A percentile compares a stretch with the other conserved stretches of the same genome.
Evolutionary conservation across 2,113 vertebrate genomes (phyloP).

Genomic region (Papio anubis): DNA sequence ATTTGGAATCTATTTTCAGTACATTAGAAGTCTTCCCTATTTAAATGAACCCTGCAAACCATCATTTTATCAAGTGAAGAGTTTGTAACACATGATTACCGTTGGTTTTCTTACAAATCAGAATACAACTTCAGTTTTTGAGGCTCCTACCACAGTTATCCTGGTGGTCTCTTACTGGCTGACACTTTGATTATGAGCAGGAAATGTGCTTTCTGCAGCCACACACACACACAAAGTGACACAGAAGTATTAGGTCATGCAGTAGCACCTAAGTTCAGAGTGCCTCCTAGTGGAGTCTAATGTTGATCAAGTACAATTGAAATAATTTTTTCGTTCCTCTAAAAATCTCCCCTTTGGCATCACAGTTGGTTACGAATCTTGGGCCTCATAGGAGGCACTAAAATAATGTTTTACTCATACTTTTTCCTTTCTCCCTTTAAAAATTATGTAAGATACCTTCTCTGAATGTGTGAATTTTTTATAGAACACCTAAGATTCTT

Average conservation of each 20-base stretch:
- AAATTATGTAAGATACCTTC: background rate
- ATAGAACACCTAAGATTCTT: background rate
- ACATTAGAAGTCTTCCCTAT: background rate
- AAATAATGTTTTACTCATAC: background rate
- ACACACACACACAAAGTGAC: background rate
- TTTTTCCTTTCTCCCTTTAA: background rate
- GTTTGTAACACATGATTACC: background rate
- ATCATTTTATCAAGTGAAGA: conserved; percentile 25
- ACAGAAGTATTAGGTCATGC: background rate
- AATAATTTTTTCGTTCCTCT: background rate
- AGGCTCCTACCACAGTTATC: background rate
- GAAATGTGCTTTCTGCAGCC: background rate
- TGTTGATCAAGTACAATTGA: background rate
- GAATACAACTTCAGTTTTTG: background rate
- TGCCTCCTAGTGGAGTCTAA: background rate
- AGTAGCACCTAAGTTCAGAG: background rate
- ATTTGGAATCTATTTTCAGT: background rate
- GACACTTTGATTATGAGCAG: background rate
- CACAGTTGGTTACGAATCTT: background rate
- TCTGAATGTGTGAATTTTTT: background rate
- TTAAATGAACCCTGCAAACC: background rate
- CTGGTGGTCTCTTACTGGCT: background rate
- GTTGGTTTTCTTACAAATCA: background rate
- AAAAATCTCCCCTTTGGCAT: background rate
- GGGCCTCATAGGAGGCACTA: background rate